Conservation (phyloP, 2,797 vertebrate genomes). For the Phoxinus dragarum region DNA sequence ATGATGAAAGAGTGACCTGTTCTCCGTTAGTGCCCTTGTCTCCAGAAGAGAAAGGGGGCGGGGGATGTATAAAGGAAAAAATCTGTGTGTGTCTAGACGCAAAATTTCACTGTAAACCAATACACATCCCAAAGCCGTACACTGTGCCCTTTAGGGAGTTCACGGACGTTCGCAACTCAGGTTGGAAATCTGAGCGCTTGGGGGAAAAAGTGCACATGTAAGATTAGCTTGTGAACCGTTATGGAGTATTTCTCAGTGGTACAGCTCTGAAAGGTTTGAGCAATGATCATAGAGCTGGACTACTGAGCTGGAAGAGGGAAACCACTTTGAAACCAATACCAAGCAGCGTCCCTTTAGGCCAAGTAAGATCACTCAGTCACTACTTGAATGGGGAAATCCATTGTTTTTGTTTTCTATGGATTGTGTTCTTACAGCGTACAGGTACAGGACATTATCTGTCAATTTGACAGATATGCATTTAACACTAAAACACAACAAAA, state of each 20-base stretch:
- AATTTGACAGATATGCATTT: neutral
- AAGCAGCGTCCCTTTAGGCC: neutral
- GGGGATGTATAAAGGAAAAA: conserved; percentile 1
- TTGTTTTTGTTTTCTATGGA: neutral
- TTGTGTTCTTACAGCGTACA: neutral
- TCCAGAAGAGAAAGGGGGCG: neutral
- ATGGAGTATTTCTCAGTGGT: conserved; percentile 24
- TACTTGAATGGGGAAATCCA: neutral
- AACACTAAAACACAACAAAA: neutral
- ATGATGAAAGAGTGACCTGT: conserved; percentile 81
- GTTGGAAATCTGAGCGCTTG: neutral
- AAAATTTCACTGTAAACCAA: conserved; percentile 31
- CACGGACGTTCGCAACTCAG: neutral
- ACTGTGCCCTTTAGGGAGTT: conserved; percentile 39
- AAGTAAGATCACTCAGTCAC: neutral
- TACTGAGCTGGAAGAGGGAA: neutral
- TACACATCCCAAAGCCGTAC: conserved; percentile 17
- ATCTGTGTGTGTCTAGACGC: conserved; percentile 26
- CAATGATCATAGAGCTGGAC: conserved; percentile 6
- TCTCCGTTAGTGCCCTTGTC: conserved; percentile 72
- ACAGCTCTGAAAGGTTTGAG: conserved; percentile 16
- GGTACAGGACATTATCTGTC: neutral
- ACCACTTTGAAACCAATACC: conserved; percentile 20
- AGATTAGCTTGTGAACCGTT: conserved; percentile 35
- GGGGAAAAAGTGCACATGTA: conserved; percentile 8